phyloP scores from a whole-genome alignment of 92 coral and sea anemone species.

The Bergia puertoricense region DNA sequence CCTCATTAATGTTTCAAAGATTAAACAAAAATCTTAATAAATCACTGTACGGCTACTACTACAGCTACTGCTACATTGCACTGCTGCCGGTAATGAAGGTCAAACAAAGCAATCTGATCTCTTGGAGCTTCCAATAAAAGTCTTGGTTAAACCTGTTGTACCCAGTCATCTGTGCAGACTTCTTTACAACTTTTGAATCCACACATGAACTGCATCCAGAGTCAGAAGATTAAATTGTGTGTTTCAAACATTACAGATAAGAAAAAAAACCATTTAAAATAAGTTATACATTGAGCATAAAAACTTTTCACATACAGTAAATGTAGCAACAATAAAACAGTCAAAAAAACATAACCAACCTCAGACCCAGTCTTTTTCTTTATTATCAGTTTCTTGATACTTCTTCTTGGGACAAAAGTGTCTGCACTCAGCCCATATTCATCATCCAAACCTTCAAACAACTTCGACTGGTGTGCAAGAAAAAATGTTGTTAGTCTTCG shows the following conservation, averaged over 20 bases:
- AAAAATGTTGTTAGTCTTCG: constrained; percentile 14
- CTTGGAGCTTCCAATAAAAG: no score
- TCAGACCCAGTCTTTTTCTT: constrained; percentile 57
- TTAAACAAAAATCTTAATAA: background rate
- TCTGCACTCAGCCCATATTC: constrained; percentile 87
- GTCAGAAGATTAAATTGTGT: background rate
- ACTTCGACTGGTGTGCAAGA: constrained; percentile 66
- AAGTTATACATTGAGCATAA: background rate
- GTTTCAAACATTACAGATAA: background rate
- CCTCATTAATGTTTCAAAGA: background rate
- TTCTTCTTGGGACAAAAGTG: constrained; percentile 96
- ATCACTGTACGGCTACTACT: background rate
- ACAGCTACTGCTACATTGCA: no score
- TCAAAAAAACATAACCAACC: constrained; percentile 24
- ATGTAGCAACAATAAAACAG: background rate
- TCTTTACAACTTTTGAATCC: no score
- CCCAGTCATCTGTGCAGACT: no score
- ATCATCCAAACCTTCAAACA: constrained; percentile 97
- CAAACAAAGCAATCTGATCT: no score
- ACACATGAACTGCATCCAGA: background rate
- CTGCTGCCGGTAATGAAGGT: no score
- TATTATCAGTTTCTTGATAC: constrained; percentile 87
- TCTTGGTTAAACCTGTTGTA: no score
- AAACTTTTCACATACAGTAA: background rate
- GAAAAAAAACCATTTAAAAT: background rate